These are phyloP conservation scores for Macaria liturata DNA, from an alignment of 2,888 invertebrate genomes.

Conservation along the genomic window DNA sequence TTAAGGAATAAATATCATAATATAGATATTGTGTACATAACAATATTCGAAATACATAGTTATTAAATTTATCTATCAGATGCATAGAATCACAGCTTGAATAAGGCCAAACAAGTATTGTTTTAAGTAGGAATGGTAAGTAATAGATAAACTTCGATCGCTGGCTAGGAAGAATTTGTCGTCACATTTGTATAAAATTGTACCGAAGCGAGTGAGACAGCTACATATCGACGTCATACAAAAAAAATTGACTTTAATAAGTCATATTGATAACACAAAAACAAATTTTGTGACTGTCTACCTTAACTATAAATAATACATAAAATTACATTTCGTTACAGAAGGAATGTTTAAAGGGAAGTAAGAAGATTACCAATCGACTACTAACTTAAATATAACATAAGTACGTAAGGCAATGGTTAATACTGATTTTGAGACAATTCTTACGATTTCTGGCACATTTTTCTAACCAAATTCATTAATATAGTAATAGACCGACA, in stretches of 20 bases:
- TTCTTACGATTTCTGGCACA: conserved; percentile 46
- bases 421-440: conserved; percentile 51
- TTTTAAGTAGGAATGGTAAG: background rate
- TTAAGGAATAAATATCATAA: too few relatives aligned
- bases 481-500: conserved; percentile 24
- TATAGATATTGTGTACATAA: too few relatives aligned
- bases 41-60: background rate
- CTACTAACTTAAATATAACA: conserved; percentile 25
- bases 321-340: background rate
- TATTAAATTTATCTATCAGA: conserved; percentile 17
- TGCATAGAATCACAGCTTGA: conserved; percentile 44
- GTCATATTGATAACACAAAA: too few relatives aligned
- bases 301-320: background rate
- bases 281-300: conserved; percentile 7
- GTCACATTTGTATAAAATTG: too few relatives aligned
- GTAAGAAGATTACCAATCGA: conserved; percentile 20
- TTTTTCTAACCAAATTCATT: conserved; percentile 24
- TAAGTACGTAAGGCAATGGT: conserved; percentile 49
- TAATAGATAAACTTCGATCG: too few relatives aligned
- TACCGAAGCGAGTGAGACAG: too few relatives aligned
- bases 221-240: too few relatives aligned
- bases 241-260: too few relatives aligned
- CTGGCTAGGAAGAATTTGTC: too few relatives aligned
- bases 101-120: conserved; percentile 35
- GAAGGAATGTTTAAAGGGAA: conserved; percentile 27